Base-by-base conservation (phyloP, 2,888 invertebrate species). In the Conomelus anceps region DNA sequence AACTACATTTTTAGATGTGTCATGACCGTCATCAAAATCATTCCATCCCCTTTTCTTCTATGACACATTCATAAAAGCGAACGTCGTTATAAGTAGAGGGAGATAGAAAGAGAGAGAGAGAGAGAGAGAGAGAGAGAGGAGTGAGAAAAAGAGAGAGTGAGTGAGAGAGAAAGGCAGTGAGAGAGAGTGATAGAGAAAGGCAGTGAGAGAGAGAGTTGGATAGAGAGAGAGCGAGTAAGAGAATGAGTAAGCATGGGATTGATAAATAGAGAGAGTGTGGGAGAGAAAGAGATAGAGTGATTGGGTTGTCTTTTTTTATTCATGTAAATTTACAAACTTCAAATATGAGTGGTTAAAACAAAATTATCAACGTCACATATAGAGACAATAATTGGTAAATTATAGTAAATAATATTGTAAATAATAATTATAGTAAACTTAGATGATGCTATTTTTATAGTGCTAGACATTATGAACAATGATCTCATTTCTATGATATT, bases 71-170 rank as follows among this genome's bases (percentile, higher is more conserved):
- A 63, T 63, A 63, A 63, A 63, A 63, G 63, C n/a, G 63, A n/a
- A 20, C 6, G 63, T 63, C 63, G n/a, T n/a, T n/a, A 86, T 86
- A 22, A 86, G 86, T 24, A 1, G 86, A 13, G 86, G 20, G 20
- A 20, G 20, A 85, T 23, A 22, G 86, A 86, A n/a, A 11, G 3
- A 85, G n/a, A 22, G 24, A 17, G 17, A 34, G 17, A 3, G 34
- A 1, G 11, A 13, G 34, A 9, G 17, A 6, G 13, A 17, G 34
- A 87, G 85, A 29, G 89, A 88, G 85, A 24, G 85, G 63, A 29
- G 13, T 34, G 22, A 89, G 84, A 63, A 26, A 86, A 89, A 88
- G 41, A 23, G n/a, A n/a, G n/a, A n/a, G n/a, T n/a, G n/a, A n/a
- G n/a, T n/a, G 34, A 13, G 17, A 17, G 11, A 13, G n/a, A 9